Conservation (phyloP, 2,888 invertebrate species). For the Diplolepis rosae region DNA sequence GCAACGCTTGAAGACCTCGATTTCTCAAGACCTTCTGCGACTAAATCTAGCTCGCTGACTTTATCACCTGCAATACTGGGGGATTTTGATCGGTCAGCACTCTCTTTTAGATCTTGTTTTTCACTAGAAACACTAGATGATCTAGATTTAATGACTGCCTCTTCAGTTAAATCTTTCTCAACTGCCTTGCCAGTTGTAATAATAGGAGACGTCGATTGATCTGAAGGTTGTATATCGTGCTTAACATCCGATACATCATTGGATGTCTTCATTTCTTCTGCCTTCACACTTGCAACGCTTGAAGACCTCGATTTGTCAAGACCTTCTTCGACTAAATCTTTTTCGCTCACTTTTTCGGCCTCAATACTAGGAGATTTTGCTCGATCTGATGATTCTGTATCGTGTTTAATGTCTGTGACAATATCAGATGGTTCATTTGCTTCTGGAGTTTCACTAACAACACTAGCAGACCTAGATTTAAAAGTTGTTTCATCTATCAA, state of each 20-base stretch:
- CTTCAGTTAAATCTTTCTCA: slow-evolving; percentile 19
- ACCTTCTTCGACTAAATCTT: neutral
- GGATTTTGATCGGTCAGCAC: slow-evolving; percentile 35
- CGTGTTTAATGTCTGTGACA: neutral
- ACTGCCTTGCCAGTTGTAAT: slow-evolving; percentile 28
- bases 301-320: neutral
- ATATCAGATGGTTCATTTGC: neutral
- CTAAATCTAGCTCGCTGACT: neutral
- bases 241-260: too few relatives aligned
- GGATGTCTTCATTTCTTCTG: neutral
- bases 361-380: slow-evolving; percentile 38
- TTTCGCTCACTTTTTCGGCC: slow-evolving; percentile 38
- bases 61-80: slow-evolving; percentile 31
- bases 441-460: slow-evolving; percentile 32
- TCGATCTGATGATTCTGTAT: slow-evolving; percentile 34
- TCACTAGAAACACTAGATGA: slow-evolving; percentile 35
- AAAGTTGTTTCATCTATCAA: slow-evolving; percentile 35
- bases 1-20: too few relatives aligned
- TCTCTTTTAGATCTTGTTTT: too few relatives aligned
- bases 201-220: slow-evolving; percentile 23
- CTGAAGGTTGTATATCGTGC: neutral
- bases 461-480: slow-evolving; percentile 39
- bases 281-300: slow-evolving; percentile 29
- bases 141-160: slow-evolving; percentile 21
- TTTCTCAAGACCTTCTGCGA: too few relatives aligned